Conservation (phyloP, 1,140 invertebrate species). For the Lordiphosa collinella region DNA sequence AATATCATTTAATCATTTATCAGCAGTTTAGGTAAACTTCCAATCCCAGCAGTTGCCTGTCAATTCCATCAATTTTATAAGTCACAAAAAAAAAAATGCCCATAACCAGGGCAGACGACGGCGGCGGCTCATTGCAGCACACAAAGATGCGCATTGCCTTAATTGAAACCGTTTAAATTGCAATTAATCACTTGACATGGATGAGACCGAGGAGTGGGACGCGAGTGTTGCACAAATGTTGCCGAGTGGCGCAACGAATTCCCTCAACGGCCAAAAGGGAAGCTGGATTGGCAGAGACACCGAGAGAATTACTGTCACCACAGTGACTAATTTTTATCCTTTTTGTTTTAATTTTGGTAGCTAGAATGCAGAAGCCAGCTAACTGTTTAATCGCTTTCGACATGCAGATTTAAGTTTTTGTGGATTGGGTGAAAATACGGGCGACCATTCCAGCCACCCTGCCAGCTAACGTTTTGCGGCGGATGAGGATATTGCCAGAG, state of each 20-base stretch:
- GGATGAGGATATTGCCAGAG: slow-evolving; percentile 51
- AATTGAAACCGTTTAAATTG: slow-evolving; percentile 79
- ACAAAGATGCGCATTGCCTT: slow-evolving; percentile 73
- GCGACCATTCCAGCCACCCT: slow-evolving; percentile 9
- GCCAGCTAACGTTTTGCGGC: slow-evolving; percentile 2
- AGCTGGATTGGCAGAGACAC: slow-evolving; percentile 1
- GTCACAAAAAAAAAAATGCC: slow-evolving; percentile 17
- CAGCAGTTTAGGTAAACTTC: neutral
- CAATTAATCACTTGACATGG: slow-evolving; percentile 66
- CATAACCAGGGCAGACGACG: slow-evolving; percentile 8
- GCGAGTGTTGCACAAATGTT: slow-evolving; percentile 73
- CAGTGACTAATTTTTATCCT: slow-evolving; percentile 77
- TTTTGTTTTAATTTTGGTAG: slow-evolving; percentile 67
- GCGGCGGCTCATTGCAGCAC: slow-evolving; percentile 40
- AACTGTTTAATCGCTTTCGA: slow-evolving; percentile 78
- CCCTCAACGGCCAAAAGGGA: slow-evolving; percentile 7
- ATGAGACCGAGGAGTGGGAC: slow-evolving; percentile 18
- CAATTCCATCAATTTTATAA: slow-evolving; percentile 45
- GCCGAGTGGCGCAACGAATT: slow-evolving; percentile 73
- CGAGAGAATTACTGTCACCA: slow-evolving; percentile 59
- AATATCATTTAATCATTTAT: too few relatives aligned
- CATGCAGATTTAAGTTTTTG: slow-evolving; percentile 76
- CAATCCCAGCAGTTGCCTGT: slow-evolving; percentile 19
- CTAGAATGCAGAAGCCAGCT: slow-evolving; percentile 18
- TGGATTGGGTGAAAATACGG: slow-evolving; percentile 14